Percentiles rank a stretch among this genome's conserved stretches.
phyloP scores from a whole-genome alignment of 2,888 invertebrate genomes.

The Clivina fossor region DNA sequence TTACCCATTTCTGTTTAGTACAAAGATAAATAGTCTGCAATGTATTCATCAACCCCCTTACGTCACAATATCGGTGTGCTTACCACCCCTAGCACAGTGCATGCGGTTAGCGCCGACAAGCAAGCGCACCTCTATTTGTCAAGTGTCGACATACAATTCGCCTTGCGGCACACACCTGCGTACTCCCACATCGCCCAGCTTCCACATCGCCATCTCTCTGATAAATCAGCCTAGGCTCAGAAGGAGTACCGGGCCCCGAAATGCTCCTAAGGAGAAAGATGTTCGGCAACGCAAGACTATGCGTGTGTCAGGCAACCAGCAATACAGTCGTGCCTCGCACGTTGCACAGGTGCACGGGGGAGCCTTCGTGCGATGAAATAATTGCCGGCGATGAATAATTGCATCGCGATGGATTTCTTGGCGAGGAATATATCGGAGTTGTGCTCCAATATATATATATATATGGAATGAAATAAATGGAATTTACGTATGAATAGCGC shows the following conservation, averaged over 20 bases:
- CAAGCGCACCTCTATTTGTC: constrained; percentile 26
- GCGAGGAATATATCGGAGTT: too few species aligned
- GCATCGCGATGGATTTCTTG: background rate
- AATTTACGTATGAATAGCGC: too few species aligned
- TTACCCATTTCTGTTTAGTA: too few species aligned
- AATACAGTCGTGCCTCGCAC: background rate
- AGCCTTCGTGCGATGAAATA: background rate
- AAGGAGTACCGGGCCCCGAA: too few species aligned
- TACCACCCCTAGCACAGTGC: constrained; percentile 1
- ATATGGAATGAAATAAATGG: too few species aligned
- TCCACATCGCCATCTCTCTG: constrained; percentile 10
- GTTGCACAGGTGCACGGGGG: constrained; percentile 2
- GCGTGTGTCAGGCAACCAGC: background rate
- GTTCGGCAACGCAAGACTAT: background rate
- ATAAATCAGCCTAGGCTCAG: constrained; percentile 27
- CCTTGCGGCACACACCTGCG: constrained; percentile 21
- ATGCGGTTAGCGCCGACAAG: constrained; percentile 20
- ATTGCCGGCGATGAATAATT: background rate
- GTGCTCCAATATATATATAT: too few species aligned
- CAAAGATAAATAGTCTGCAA: too few species aligned
- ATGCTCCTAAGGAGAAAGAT: too few species aligned
- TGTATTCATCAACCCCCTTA: too few species aligned
- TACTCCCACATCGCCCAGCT: constrained; percentile 20
- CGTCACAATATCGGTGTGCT: too few species aligned
- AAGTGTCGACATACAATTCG: constrained; percentile 27